Percentiles rank a stretch among this genome's conserved stretches.
These are phyloP conservation scores for Pasiphila rectangulata DNA, from an alignment of 2,888 invertebrate genomes.

Conservation along the genomic window DNA sequence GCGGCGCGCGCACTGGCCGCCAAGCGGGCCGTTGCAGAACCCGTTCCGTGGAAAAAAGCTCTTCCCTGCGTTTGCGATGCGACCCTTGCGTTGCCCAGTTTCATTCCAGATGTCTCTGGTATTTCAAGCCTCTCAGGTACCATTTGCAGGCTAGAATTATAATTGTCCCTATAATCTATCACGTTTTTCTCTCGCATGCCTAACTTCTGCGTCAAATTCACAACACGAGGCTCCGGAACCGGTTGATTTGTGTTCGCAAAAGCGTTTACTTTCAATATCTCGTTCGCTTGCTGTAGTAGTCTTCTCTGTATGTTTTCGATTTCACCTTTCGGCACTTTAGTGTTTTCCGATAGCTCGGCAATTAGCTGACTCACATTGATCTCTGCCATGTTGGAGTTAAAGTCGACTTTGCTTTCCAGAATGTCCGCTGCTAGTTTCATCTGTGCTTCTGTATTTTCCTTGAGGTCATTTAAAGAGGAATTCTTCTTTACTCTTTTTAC, in stretches of 20 bases:
- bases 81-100: conserved; percentile 71
- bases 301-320: conserved; percentile 71
- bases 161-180: not conserved
- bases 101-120: conserved; percentile 56
- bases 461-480: conserved; percentile 35
- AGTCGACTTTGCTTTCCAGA: conserved; percentile 42
- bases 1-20: conserved; percentile 81
- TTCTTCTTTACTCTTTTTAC: conserved; percentile 84
- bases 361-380: conserved; percentile 71
- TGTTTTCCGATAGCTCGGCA: conserved; percentile 70
- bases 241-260: conserved; percentile 54
- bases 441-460: conserved; percentile 15
- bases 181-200: not conserved
- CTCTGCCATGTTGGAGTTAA: conserved; percentile 53
- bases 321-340: conserved; percentile 67
- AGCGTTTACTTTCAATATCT: conserved; percentile 73
- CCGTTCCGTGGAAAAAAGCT: conserved; percentile 83
- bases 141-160: conserved; percentile 49
- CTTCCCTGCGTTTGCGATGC: conserved; percentile 65
- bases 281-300: conserved; percentile 70
- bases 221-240: conserved; percentile 52
- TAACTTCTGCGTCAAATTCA: conserved; percentile 62
- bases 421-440: conserved; percentile 66
- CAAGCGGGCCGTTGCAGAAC: conserved; percentile 79
- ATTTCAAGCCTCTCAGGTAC: conserved; percentile 73